These are phyloP conservation scores for Ophioninae sp. DNA, from an alignment of 2,888 invertebrate species.

Conservation along the genomic window DNA sequence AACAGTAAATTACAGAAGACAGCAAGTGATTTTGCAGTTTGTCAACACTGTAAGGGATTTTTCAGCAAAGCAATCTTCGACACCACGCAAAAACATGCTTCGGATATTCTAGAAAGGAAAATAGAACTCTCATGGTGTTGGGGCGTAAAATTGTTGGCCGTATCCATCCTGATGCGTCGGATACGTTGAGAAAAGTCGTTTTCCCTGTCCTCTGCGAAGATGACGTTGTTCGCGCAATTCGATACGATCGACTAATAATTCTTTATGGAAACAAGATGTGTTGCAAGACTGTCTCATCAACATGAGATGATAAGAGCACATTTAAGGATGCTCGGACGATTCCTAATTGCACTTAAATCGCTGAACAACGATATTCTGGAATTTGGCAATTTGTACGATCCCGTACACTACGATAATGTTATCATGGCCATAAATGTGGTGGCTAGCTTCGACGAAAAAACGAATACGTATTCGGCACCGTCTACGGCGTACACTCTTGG, in stretches of 20 bases:
- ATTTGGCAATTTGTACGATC: constrained; percentile 42
- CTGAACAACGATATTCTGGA: constrained; percentile 41
- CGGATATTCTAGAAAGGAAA: constrained; percentile 47
- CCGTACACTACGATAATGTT: constrained; percentile 35
- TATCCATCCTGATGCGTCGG: constrained; percentile 44
- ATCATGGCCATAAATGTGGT: constrained; percentile 35
- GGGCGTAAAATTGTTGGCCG: constrained; percentile 58
- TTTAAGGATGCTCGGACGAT: constrained; percentile 40
- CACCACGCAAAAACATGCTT: constrained; percentile 61
- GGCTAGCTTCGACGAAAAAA: constrained; percentile 33
- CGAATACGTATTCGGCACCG: constrained; percentile 19
- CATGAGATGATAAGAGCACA: constrained; percentile 51
- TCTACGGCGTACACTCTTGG: constrained; percentile 38
- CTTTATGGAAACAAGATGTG: constrained; percentile 62
- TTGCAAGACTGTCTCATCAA: constrained; percentile 42
- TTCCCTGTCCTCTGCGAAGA: constrained; percentile 64
- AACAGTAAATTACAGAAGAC: constrained; percentile 59
- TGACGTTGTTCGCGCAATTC: constrained; percentile 54
- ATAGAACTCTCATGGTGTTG: constrained; percentile 56
- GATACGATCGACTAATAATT: constrained; percentile 63
- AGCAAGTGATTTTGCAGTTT: not conserved
- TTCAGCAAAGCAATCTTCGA: constrained; percentile 62
- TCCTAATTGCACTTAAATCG: constrained; percentile 5
- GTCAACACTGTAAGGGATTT: constrained; percentile 9
- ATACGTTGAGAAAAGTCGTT: constrained; percentile 37